A percentile compares a stretch with the other conserved stretches of the same genome.
Evolutionary conservation across 2,113 vertebrate genomes (phyloP).

Genomic region (Hemiscyllium ocellatum): DNA sequence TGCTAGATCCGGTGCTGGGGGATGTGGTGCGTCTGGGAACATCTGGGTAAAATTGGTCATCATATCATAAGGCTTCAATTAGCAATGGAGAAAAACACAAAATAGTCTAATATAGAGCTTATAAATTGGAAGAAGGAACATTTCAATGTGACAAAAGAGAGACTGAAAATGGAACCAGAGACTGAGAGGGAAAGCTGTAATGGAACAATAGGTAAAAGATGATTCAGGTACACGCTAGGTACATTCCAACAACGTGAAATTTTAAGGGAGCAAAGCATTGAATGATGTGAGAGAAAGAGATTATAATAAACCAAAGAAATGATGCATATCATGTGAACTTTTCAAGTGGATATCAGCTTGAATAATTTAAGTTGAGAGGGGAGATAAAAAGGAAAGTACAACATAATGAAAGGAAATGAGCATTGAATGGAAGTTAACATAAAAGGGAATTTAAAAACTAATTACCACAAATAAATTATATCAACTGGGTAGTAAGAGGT

Average conservation of each 20-base stretch:
- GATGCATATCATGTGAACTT: background rate
- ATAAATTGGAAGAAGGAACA: background rate
- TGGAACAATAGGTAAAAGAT: background rate
- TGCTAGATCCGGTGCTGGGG: background rate
- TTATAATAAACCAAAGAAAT: background rate
- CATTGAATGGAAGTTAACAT: no score
- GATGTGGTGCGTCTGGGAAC: background rate
- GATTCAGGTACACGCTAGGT: background rate
- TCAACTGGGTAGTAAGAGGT: background rate
- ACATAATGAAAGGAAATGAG: background rate
- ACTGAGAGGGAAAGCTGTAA: background rate
- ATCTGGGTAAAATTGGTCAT: background rate
- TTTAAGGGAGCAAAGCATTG: background rate
- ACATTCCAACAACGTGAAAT: background rate
- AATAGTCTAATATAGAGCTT: background rate
- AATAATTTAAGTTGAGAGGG: background rate
- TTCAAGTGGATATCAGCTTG: background rate
- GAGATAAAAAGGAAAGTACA: background rate
- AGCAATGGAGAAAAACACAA: background rate
- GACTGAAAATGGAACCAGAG: background rate
- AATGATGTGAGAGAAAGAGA: background rate
- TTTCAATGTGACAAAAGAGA: background rate
- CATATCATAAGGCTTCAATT: background rate
- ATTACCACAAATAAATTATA: background rate
- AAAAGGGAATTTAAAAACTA: background rate